Conservation (phyloP, 1,140 invertebrate species). For the Drosophila chauvacae region DNA sequence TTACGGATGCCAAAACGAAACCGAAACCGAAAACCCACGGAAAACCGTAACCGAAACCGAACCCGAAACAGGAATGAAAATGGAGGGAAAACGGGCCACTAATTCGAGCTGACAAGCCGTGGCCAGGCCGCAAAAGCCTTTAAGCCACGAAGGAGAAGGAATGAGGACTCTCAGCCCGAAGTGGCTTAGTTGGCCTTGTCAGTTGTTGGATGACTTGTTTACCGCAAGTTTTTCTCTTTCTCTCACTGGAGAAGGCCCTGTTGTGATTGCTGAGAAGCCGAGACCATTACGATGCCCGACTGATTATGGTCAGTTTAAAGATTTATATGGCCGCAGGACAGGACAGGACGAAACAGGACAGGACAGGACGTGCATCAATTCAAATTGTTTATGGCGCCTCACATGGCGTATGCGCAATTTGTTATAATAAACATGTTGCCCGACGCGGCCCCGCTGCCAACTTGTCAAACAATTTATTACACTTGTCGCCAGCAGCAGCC, state of each 20-base stretch:
- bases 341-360: background rate
- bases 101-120: slow-evolving; percentile 73
- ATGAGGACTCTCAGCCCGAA: background rate
- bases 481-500: slow-evolving; percentile 32
- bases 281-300: slow-evolving; percentile 12
- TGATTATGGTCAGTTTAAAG: slow-evolving; percentile 66
- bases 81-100: slow-evolving; percentile 51
- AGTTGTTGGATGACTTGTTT: slow-evolving; percentile 54
- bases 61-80: slow-evolving; percentile 16
- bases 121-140: slow-evolving; percentile 59
- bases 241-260: slow-evolving; percentile 7
- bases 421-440: slow-evolving; percentile 82
- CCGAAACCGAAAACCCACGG: slow-evolving; percentile 21
- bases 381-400: slow-evolving; percentile 69
- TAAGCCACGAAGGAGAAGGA: slow-evolving; percentile 53
- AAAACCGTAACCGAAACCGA: slow-evolving; percentile 24
- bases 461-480: slow-evolving; percentile 81
- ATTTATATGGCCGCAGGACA: slow-evolving; percentile 44
- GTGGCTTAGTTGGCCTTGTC: slow-evolving; percentile 63
- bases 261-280: slow-evolving; percentile 27
- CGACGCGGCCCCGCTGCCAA: slow-evolving; percentile 62
- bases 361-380: slow-evolving; percentile 50
- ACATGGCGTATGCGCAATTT: slow-evolving; percentile 80
- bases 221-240: slow-evolving; percentile 60
- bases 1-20: slow-evolving; percentile 54